Base-by-base conservation (phyloP, 2,797 vertebrate species). In the Manis pentadactyla region DNA sequence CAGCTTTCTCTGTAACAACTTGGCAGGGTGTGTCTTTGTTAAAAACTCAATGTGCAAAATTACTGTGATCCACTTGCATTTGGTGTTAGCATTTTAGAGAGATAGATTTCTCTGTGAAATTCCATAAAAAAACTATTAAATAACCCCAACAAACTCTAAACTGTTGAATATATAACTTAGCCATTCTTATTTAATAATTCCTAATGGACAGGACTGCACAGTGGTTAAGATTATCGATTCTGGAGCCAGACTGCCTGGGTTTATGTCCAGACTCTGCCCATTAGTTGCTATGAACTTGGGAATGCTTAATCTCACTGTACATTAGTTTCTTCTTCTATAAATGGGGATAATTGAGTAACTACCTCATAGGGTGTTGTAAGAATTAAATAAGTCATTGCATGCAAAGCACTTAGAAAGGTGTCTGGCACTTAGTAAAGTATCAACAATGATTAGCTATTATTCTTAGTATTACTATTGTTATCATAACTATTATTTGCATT, bases 301-400 rank as follows among this genome's bases (percentile, higher is more conserved):
- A 63, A 55, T 46, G 39, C 42, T 87, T 77, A 78, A 74, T 95
- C 34, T 77, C 51, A 93, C 29, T 85, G 29, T 75, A 69, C 66
- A 87, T 92, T 81, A 59, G 61, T 64, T 69, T 87, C 66, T 83
- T 88, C 55, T 82, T 92, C 49, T 79, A 49, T 94, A 61, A 78
- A 53, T 61, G 39, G 21, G 7, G 29, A 59, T 86, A 84, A 89
- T 88, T 95, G 84, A 46, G 27, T 37, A 46, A 78, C 81, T 77
- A 34, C 29, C 12, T 94, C 27, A 49, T 5, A 81, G 55, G n/a
- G 29, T 66, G 7, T 61, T 86, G 8, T 79, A 57, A 86, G 23
- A 63, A 96, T 77, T 92, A 93, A 87, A 95, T 57, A 37, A 83
- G 53, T 84, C 63, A 93, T 91, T 71, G 42, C n/a, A n/a, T n/a